Conservation (phyloP, 1,140 invertebrate species). For the Bilobella aurantiaca region DNA sequence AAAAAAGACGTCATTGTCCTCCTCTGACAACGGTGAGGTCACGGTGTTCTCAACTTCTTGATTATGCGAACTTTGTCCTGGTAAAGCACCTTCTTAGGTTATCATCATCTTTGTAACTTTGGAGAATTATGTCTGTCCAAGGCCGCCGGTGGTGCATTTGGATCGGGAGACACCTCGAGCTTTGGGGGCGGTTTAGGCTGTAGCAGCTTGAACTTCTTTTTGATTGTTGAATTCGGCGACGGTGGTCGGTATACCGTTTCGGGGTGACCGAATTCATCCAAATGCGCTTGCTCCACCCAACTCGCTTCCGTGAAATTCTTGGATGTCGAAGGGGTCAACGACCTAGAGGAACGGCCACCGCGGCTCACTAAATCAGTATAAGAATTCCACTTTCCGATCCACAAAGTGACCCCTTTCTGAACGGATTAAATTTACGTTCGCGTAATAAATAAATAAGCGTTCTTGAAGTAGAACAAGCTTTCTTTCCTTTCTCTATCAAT, state of each 20-base stretch:
- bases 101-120: constrained; percentile 20
- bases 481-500: no score
- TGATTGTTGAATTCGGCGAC: not conserved
- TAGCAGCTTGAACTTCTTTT: constrained; percentile 9
- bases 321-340: no score
- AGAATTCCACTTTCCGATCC: no score
- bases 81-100: no score
- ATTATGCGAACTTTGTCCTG: not conserved
- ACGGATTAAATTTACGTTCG: no score
- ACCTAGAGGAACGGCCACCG: no score
- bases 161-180: constrained; percentile 8
- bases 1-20: constrained; percentile 24
- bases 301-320: no score
- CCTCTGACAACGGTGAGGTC: constrained; percentile 5
- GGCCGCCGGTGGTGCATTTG: constrained; percentile 26
- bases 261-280: constrained; percentile 18
- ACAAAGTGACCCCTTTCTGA: no score
- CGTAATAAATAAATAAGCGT: no score
- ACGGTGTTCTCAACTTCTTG: not conserved
- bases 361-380: no score
- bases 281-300: constrained; percentile 33
- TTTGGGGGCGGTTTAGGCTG: not conserved
- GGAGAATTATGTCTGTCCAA: constrained; percentile 34
- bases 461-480: no score
- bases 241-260: not conserved